A percentile compares a stretch with the other conserved stretches of the same genome.
These are phyloP conservation scores for Takifugu rubripes DNA, from an alignment of 2,797 vertebrate species.

Conservation along the genomic window DNA sequence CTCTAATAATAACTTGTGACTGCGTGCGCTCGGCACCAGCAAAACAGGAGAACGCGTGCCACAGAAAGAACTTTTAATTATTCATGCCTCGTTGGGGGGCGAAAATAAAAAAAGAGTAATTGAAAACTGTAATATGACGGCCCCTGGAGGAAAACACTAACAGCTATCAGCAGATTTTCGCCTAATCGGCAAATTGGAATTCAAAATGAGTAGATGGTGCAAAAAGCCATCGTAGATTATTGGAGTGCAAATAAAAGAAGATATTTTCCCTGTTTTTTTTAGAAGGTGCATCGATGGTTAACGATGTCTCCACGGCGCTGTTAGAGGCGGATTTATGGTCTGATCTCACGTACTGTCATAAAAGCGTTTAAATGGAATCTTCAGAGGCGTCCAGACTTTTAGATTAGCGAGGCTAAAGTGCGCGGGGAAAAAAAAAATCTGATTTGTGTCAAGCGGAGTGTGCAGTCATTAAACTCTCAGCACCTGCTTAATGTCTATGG, in stretches of 20 bases:
- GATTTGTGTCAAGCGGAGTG: background rate
- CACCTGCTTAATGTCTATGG: background rate
- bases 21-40: constrained; percentile 40
- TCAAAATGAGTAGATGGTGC: constrained; percentile 19
- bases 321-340: background rate
- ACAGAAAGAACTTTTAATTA: constrained; percentile 58
- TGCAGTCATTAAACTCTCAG: background rate
- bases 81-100: constrained; percentile 31
- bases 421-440: background rate
- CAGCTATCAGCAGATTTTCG: constrained; percentile 40
- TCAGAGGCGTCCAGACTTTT: constrained; percentile 1
- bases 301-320: background rate
- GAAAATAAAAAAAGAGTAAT: constrained; percentile 31
- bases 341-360: background rate
- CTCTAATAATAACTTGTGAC: constrained; percentile 63
- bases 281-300: background rate
- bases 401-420: background rate
- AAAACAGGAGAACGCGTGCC: constrained; percentile 40
- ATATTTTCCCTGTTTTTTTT: constrained; percentile 1
- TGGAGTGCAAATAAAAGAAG: constrained; percentile 14
- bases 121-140: constrained; percentile 48
- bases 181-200: constrained; percentile 34
- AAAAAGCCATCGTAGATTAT: constrained; percentile 14
- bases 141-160: constrained; percentile 44
- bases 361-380: background rate